These are phyloP conservation scores for Ranitomeya variabilis DNA, from an alignment of 2,113 vertebrate species.

Conservation along the genomic window DNA sequence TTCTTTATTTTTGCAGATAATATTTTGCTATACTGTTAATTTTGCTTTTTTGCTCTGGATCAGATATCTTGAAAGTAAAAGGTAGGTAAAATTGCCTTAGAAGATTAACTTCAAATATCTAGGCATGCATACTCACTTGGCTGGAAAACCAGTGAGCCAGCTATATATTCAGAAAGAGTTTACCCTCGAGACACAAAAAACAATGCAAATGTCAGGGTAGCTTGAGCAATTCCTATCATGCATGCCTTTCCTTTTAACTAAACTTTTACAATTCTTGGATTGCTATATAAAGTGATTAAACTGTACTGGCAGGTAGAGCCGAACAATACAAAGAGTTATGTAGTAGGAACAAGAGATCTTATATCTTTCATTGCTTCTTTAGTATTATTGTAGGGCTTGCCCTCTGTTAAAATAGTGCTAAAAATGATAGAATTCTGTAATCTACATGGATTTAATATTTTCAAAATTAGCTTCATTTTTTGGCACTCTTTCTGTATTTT, in stretches of 20 bases:
- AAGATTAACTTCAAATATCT: slow-evolving; percentile 16
- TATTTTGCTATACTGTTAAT: neutral
- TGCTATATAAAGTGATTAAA: no score
- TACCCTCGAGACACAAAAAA: slow-evolving; percentile 39
- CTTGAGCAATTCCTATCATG: slow-evolving; percentile 18
- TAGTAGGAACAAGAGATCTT: neutral
- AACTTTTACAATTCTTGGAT: slow-evolving; percentile 8
- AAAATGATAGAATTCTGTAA: no score
- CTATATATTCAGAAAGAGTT: slow-evolving; percentile 22
- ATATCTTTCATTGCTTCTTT: neutral
- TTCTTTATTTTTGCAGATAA: neutral
- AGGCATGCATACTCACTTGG: slow-evolving; percentile 37
- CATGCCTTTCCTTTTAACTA: neutral
- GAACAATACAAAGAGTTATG: neutral
- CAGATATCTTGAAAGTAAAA: neutral
- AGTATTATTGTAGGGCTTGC: neutral
- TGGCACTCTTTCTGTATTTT: no score
- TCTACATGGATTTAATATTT: no score
- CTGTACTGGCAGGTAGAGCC: neutral
- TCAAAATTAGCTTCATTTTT: no score
- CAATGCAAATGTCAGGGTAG: slow-evolving; percentile 40
- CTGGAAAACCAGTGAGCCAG: slow-evolving; percentile 26
- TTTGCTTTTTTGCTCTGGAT: neutral
- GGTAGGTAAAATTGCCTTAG: slow-evolving; percentile 11
- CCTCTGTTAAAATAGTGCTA: no score